Conservation (phyloP, 2,113 vertebrate genomes). For the Corythaixoides concolor region DNA sequence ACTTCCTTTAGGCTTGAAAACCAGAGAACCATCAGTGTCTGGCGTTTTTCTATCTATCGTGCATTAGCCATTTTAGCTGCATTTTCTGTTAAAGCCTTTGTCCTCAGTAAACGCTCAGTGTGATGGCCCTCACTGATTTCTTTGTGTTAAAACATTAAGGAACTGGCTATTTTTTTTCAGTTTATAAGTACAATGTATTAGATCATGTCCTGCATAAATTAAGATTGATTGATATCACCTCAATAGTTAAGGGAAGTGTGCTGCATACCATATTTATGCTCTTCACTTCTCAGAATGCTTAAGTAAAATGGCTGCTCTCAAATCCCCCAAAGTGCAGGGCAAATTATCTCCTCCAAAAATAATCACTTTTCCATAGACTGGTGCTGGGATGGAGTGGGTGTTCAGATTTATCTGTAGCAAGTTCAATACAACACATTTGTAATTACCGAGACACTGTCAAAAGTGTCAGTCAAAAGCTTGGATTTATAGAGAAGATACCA, state of each 20-base stretch:
- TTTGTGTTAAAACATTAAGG: neutral
- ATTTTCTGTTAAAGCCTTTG: neutral
- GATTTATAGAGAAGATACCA: slow-evolving; percentile 3
- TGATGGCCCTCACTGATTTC: neutral
- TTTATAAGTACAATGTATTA: neutral
- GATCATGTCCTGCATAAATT: slow-evolving; percentile 5
- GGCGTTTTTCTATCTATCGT: neutral
- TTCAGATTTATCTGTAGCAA: slow-evolving; percentile 28
- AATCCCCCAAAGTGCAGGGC: neutral
- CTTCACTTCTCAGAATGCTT: neutral
- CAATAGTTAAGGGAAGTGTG: neutral
- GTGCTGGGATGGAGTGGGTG: neutral
- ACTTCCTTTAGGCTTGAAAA: neutral
- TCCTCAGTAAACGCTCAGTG: neutral
- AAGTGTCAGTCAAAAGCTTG: slow-evolving; percentile 1
- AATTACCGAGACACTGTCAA: slow-evolving; percentile 14
- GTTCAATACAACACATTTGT: slow-evolving; percentile 1
- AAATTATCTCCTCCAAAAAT: slow-evolving; percentile 11
- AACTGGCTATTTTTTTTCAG: neutral
- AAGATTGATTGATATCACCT: neutral
- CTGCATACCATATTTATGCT: neutral
- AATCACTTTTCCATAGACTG: slow-evolving; percentile 6
- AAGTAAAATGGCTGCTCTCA: slow-evolving; percentile 17
- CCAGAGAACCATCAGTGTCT: neutral
- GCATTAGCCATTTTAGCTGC: neutral